phyloP scores from a whole-genome alignment of 2,113 vertebrate genomes.

The Chelonoidis abingdonii region DNA sequence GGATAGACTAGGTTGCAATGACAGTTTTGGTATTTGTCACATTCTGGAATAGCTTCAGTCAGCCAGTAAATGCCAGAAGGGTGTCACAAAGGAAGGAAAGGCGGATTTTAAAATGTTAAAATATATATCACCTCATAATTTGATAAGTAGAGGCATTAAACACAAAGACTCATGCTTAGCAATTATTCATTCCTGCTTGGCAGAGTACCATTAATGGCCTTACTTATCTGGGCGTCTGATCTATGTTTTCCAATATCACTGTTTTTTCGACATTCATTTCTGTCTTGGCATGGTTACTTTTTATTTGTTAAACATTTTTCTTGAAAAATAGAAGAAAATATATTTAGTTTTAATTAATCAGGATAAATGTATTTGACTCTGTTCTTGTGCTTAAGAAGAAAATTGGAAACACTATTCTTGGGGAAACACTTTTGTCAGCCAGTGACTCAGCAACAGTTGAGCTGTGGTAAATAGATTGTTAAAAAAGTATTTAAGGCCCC shows the following conservation, averaged over 20 bases:
- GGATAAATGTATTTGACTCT: not conserved
- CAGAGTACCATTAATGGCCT: not conserved
- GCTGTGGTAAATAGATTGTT: not conserved
- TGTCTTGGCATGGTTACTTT: not conserved
- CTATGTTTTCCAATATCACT: not conserved
- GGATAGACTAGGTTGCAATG: not conserved
- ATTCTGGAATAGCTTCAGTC: not conserved
- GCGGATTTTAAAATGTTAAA: not conserved
- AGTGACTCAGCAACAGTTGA: not conserved
- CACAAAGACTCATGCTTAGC: not conserved
- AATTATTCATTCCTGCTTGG: not conserved
- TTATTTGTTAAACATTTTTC: not conserved
- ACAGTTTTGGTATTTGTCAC: not conserved
- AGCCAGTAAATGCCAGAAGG: not conserved
- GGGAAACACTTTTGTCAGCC: not conserved
- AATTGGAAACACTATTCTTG: not conserved
- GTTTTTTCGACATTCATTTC: not conserved
- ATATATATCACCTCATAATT: not conserved
- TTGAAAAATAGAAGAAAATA: not conserved
- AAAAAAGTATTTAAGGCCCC: not conserved
- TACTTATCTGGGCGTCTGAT: not conserved
- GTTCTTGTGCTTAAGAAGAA: not conserved
- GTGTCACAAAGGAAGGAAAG: not conserved
- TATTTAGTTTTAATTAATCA: not conserved
- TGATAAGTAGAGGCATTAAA: not conserved